Evolutionary conservation across 2,113 vertebrate genomes (phyloP).

Genomic region (Crotalus horridus): DNA sequence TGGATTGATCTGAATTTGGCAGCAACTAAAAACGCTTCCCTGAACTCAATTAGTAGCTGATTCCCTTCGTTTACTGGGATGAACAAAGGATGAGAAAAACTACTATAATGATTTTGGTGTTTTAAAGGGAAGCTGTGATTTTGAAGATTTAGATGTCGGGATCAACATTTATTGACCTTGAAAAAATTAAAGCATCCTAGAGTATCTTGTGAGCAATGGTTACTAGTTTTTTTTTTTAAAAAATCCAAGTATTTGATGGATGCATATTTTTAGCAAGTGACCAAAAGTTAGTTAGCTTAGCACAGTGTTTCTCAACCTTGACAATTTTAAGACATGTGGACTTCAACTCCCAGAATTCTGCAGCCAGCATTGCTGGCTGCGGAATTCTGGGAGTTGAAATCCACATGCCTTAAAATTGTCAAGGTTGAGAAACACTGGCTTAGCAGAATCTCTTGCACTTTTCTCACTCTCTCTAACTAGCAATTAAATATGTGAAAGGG

Average conservation of each 20-base stretch:
- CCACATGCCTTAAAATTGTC: no score
- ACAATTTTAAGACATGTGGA: no score
- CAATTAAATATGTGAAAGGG: background rate
- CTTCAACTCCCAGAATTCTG: no score
- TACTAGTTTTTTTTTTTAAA: background rate
- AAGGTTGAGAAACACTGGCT: background rate
- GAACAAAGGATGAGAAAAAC: background rate
- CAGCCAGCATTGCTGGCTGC: no score
- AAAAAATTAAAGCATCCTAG: background rate
- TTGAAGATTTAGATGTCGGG: background rate
- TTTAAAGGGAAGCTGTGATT: background rate
- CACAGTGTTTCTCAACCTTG: no score
- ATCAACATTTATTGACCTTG: background rate
- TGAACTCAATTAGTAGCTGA: background rate
- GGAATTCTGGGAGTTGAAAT: no score
- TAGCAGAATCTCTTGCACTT: background rate
- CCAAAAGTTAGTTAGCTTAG: background rate
- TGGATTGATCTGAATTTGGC: background rate
- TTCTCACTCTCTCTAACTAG: background rate
- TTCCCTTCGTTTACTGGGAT: background rate
- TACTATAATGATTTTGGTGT: background rate
- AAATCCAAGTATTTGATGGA: background rate
- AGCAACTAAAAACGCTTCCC: background rate
- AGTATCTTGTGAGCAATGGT: background rate
- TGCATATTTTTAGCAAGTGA: background rate